These are phyloP conservation scores for Biston betularia DNA, from an alignment of 2,888 invertebrate species.

Conservation along the genomic window DNA sequence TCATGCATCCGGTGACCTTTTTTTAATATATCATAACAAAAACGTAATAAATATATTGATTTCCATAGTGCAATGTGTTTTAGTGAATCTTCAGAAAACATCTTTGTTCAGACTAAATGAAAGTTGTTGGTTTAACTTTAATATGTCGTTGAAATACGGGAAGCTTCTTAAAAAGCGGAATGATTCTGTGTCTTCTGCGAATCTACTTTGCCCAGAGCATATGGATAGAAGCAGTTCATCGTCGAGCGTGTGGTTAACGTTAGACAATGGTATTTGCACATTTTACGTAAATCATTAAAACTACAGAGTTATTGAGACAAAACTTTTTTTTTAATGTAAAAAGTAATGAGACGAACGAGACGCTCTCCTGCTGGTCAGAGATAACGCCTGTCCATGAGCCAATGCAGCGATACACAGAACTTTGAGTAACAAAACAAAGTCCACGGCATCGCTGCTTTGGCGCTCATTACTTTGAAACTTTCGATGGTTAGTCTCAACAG, in stretches of 20 bases:
- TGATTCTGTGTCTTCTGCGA: neutral
- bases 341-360: too few species aligned
- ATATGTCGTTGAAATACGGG: neutral
- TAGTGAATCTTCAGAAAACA: neutral
- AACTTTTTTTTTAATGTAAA: too few species aligned
- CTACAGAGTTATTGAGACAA: too few species aligned
- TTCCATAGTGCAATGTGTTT: neutral
- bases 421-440: too few species aligned
- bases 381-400: too few species aligned
- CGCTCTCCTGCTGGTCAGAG: too few species aligned
- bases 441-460: too few species aligned
- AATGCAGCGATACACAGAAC: too few species aligned
- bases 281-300: neutral
- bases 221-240: neutral
- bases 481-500: too few species aligned
- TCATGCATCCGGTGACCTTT: too few species aligned
- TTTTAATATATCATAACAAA: neutral
- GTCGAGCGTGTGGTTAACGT: neutral
- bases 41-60: neutral
- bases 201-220: neutral
- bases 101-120: neutral
- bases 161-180: neutral
- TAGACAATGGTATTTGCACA: slow-evolving; percentile 1
- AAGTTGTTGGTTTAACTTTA: neutral
- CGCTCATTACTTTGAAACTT: too few species aligned